phyloP scores from a whole-genome alignment of 2,113 vertebrate genomes.

The Serinus canaria region DNA sequence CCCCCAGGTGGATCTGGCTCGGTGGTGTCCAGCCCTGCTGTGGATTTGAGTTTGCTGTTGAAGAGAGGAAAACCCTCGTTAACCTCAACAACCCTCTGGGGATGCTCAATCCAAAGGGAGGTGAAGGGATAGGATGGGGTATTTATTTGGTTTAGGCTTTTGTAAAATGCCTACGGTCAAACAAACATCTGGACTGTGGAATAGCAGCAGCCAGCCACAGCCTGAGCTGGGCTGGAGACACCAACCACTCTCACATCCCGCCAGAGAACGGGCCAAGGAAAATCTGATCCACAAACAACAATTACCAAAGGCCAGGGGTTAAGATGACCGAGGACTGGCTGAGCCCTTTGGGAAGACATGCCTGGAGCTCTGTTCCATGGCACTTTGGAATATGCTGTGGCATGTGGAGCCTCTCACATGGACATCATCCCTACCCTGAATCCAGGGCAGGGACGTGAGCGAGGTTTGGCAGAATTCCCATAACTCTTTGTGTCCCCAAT shows the following conservation, averaged over 20 bases:
- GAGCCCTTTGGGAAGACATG: not conserved
- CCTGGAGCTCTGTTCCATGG: not conserved
- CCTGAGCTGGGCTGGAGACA: not conserved
- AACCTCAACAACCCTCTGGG: not conserved
- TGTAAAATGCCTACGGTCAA: not conserved
- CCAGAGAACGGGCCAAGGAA: not conserved
- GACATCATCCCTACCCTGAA: not conserved
- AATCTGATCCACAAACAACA: not conserved
- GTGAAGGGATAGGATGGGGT: not conserved
- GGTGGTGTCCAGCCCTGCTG: not conserved
- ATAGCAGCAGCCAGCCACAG: not conserved
- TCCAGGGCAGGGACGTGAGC: rapidly evolving
- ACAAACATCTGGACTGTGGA: constrained; percentile 6
- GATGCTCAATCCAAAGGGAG: not conserved
- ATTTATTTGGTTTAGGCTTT: not conserved
- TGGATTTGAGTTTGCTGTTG: not conserved
- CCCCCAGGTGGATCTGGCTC: not conserved
- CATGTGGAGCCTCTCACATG: not conserved
- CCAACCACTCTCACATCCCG: not conserved
- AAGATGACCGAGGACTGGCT: not conserved
- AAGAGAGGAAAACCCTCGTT: not conserved
- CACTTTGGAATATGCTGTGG: rapidly evolving
- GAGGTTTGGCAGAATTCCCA: not conserved
- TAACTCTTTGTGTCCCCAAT: rapidly evolving
- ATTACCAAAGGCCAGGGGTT: not conserved